Conservation (phyloP, 64 coral and sea anemone genomes). For the Exaiptasia diaphana region DNA sequence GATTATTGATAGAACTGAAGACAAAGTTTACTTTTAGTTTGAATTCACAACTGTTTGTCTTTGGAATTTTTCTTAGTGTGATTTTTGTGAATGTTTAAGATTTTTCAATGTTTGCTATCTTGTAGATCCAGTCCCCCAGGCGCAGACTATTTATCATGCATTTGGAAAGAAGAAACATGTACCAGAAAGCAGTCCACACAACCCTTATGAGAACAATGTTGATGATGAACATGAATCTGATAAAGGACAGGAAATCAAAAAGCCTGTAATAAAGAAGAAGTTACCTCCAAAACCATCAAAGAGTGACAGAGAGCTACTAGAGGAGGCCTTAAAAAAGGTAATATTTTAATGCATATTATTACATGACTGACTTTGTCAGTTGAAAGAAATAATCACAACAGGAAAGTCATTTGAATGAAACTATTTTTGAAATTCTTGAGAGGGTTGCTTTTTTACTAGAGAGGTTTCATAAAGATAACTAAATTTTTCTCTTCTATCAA, state of each 20-base stretch:
- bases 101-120: neutral
- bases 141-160: slow-evolving; percentile 54
- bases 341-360: neutral
- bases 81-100: neutral
- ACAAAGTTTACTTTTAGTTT: too few species aligned
- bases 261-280: slow-evolving; percentile 13
- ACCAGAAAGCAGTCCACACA: neutral
- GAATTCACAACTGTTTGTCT: too few species aligned
- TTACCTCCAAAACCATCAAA: slow-evolving; percentile 31
- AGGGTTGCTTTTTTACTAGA: too few species aligned
- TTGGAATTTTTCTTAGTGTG: too few species aligned
- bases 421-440: too few species aligned
- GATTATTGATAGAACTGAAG: too few species aligned
- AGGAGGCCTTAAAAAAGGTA: slow-evolving; percentile 48
- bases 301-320: slow-evolving; percentile 27
- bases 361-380: too few species aligned
- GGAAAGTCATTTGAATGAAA: too few species aligned
- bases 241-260: slow-evolving; percentile 37
- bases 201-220: slow-evolving; percentile 14
- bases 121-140: slow-evolving; percentile 32
- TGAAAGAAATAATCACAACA: too few species aligned
- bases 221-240: slow-evolving; percentile 21
- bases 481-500: too few species aligned
- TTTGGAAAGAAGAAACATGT: slow-evolving; percentile 33
- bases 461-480: too few species aligned